Percentiles rank a stretch among this genome's conserved stretches.
Conservation (phyloP, 2,113 vertebrate genomes). For the Cricetomys ansorgei region DNA sequence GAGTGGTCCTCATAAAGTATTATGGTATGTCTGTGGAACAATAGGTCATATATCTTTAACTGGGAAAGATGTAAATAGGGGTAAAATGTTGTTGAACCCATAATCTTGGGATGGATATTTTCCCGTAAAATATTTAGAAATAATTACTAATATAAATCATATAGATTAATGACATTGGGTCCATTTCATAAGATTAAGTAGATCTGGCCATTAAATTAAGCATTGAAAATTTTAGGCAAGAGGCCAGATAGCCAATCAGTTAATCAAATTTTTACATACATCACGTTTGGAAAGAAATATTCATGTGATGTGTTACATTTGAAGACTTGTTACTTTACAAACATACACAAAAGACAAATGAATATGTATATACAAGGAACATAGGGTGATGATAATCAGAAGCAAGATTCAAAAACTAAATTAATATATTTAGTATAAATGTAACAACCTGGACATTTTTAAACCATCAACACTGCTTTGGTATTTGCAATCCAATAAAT, state of each 20-base stretch:
- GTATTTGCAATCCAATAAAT: neutral
- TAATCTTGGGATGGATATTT: neutral
- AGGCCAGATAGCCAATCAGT: constrained; percentile 67
- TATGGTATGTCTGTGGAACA: fast-evolving
- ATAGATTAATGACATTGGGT: constrained; percentile 60
- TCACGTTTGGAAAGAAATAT: neutral
- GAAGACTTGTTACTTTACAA: constrained; percentile 14
- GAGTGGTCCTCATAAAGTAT: neutral
- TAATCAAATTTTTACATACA: constrained; percentile 55
- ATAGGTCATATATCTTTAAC: neutral
- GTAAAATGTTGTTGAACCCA: neutral
- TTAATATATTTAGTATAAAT: neutral
- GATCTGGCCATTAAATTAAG: constrained; percentile 60
- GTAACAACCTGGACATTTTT: neutral
- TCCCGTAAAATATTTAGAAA: constrained; percentile 62
- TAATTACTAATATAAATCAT: constrained; percentile 63
- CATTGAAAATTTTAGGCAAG: constrained; percentile 32
- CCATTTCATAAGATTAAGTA: constrained; percentile 62
- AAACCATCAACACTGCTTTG: neutral
- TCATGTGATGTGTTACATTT: neutral
- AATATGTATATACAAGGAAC: neutral
- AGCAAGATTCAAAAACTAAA: neutral
- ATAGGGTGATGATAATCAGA: neutral
- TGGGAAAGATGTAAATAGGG: neutral
- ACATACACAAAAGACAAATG: too few relatives aligned